These are phyloP conservation scores for Agrochola litura DNA, from an alignment of 2,888 invertebrate species.

Conservation along the genomic window DNA sequence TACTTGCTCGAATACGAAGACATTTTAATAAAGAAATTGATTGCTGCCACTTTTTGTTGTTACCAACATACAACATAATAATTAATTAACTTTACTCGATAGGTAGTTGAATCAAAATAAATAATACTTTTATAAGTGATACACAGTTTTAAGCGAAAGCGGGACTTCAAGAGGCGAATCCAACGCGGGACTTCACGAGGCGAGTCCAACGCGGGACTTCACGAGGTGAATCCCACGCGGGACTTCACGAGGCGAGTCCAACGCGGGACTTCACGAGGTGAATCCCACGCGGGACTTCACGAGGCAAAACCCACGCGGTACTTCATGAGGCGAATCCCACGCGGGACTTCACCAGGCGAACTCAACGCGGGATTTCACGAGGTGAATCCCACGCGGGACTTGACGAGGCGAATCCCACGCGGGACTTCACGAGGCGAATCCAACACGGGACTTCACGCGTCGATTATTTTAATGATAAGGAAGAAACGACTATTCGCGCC, in stretches of 20 bases:
- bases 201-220: no score
- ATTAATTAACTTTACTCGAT: not conserved
- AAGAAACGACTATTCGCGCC: no score
- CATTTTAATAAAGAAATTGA: not conserved
- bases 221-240: not conserved
- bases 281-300: no score
- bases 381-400: no score
- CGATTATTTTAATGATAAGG: not conserved
- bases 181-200: not conserved
- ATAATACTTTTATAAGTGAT: not conserved
- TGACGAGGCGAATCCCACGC: not conserved
- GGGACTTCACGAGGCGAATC: not conserved
- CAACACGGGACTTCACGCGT: not conserved
- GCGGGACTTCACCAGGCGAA: no score
- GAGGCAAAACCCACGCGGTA: not conserved
- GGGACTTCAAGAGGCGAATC: no score
- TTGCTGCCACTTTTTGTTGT: not conserved
- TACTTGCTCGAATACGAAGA: not conserved
- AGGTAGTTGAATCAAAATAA: not conserved
- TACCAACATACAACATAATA: slow-evolving; percentile 14
- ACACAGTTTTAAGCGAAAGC: not conserved
- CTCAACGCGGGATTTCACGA: not conserved
- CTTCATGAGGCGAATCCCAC: not conserved
- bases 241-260: not conserved
- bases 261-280: not conserved